These are phyloP conservation scores for Scarus forsteni DNA, from an alignment of 2,797 vertebrate genomes.

Conservation along the genomic window DNA sequence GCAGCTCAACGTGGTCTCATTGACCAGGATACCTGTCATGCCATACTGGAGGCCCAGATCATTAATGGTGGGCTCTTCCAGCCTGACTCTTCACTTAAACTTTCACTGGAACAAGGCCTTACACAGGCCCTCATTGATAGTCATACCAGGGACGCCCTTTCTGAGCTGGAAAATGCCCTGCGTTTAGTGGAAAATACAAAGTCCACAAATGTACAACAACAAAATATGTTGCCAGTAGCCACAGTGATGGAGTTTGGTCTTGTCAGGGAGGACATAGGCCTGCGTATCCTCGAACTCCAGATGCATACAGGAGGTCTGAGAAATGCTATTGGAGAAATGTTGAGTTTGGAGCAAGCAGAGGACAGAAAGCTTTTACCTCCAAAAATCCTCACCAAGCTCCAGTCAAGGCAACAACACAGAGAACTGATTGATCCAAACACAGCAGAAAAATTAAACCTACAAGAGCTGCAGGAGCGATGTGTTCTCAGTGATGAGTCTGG, in stretches of 20 bases:
- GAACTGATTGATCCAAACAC: slow-evolving; percentile 95
- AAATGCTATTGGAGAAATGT: slow-evolving; percentile 60
- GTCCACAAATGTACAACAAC: slow-evolving; percentile 50
- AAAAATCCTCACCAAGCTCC: slow-evolving; percentile 78
- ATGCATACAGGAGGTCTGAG: slow-evolving; percentile 85
- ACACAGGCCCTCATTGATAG: slow-evolving; percentile 85
- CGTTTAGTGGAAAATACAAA: slow-evolving; percentile 67
- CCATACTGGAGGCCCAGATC: slow-evolving; percentile 92
- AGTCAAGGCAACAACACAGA: slow-evolving; percentile 75
- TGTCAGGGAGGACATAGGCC: slow-evolving; percentile 86
- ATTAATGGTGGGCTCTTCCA: slow-evolving; percentile 88
- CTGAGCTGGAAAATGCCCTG: slow-evolving; percentile 83
- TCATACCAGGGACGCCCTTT: slow-evolving; percentile 80
- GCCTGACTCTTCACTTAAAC: slow-evolving; percentile 82
- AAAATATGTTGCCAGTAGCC: slow-evolving; percentile 76
- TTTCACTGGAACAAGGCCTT: slow-evolving; percentile 88
- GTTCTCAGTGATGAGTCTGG: slow-evolving; percentile 86
- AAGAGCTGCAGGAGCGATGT: slow-evolving; percentile 87
- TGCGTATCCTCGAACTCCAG: slow-evolving; percentile 90
- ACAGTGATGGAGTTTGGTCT: slow-evolving; percentile 85
- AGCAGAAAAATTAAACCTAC: slow-evolving; percentile 88
- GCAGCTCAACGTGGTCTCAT: slow-evolving; percentile 94
- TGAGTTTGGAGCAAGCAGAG: slow-evolving; percentile 85
- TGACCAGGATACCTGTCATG: slow-evolving; percentile 93
- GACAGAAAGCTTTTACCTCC: slow-evolving; percentile 79